A percentile compares a stretch with the other conserved stretches of the same genome.
phyloP scores from a whole-genome alignment of 2,888 invertebrate genomes.

The Diloba caeruleocephala region DNA sequence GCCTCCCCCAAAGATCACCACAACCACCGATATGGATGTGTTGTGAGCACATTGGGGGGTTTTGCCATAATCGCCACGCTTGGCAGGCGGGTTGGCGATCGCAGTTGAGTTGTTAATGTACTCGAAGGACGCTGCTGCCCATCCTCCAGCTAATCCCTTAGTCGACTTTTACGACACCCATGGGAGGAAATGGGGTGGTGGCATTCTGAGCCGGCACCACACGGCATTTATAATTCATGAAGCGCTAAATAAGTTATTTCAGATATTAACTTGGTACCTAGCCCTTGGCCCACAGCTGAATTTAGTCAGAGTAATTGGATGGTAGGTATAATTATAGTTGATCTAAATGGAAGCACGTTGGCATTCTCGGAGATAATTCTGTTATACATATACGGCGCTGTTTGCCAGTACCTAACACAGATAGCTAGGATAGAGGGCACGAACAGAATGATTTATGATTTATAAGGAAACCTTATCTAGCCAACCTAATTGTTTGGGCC shows the following conservation, averaged over 20 bases:
- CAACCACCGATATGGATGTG: too few species aligned
- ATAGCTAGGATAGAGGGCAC: constrained; percentile 59
- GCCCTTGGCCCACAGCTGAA: constrained; percentile 45
- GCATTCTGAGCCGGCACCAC: too few species aligned
- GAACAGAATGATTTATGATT: constrained; percentile 60
- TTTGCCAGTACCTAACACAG: constrained; percentile 55
- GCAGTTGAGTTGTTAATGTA: too few species aligned
- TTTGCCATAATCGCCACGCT: too few species aligned
- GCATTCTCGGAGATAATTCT: constrained; percentile 49
- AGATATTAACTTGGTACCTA: constrained; percentile 22
- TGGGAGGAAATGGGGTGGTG: too few species aligned
- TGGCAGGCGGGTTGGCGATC: too few species aligned
- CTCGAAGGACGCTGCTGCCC: too few species aligned
- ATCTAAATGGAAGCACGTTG: constrained; percentile 38
- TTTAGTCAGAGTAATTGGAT: constrained; percentile 15
- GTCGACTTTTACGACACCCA: too few species aligned
- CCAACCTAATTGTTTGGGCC: constrained; percentile 62
- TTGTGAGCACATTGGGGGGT: too few species aligned
- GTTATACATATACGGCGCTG: constrained; percentile 56
- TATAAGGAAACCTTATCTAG: constrained; percentile 68
- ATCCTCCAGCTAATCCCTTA: too few species aligned
- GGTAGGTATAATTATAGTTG: constrained; percentile 33
- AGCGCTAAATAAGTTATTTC: constrained; percentile 10
- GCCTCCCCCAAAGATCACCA: too few species aligned
- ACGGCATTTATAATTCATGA: neutral